These are phyloP conservation scores for Sandelia bainsii DNA, from an alignment of 2,797 vertebrate species.

Conservation along the genomic window DNA sequence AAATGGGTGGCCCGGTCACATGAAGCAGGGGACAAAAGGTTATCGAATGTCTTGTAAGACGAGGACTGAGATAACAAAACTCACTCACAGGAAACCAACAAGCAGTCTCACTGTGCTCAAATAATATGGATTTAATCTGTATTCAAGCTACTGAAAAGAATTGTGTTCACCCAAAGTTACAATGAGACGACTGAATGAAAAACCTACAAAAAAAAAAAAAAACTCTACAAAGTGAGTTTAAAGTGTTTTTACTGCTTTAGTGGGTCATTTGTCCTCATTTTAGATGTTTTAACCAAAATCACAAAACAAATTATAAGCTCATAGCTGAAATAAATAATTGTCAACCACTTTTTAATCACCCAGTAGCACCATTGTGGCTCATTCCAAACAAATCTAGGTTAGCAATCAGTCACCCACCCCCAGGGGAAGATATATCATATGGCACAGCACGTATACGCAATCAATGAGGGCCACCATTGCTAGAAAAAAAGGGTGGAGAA, in stretches of 20 bases:
- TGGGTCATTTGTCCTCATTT: conserved; percentile 38
- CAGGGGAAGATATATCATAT: conserved; percentile 33
- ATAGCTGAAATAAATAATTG: conserved; percentile 52
- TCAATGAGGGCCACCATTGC: conserved; percentile 46
- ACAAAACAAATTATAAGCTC: conserved; percentile 6
- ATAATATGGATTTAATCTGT: neutral
- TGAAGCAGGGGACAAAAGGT: conserved; percentile 40
- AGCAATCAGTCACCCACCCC: conserved; percentile 57
- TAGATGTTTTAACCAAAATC: neutral
- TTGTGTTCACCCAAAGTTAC: neutral
- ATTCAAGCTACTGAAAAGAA: conserved; percentile 3
- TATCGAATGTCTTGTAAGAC: conserved; percentile 51
- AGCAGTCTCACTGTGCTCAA: neutral
- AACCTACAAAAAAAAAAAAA: too few species aligned
- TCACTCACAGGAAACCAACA: conserved; percentile 5
- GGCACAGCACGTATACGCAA: conserved; percentile 37
- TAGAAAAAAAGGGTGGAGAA: conserved; percentile 25
- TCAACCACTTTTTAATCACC: conserved; percentile 50
- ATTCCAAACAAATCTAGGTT: conserved; percentile 58
- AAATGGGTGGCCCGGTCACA: conserved; percentile 24
- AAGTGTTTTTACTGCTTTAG: neutral
- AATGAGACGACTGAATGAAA: neutral
- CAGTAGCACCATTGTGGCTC: conserved; percentile 43
- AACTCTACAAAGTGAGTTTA: neutral
- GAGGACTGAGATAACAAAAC: conserved; percentile 18